Evolutionary conservation across 2,888 invertebrate species (phyloP).

Genomic region (Encarsia formosa): DNA sequence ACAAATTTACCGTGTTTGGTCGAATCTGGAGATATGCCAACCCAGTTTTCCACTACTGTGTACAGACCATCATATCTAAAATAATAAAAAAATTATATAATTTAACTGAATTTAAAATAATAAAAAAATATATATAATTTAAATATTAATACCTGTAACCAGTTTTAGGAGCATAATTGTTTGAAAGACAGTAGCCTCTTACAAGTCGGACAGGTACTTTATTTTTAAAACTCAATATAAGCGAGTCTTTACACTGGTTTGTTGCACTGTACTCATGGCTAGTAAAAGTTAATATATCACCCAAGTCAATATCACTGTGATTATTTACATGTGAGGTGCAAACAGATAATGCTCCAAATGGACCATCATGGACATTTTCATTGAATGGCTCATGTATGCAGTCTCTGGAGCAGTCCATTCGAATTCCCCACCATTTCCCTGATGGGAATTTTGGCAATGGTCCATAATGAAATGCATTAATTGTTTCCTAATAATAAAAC

Average conservation of each 20-base stretch:
- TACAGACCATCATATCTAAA: slow-evolving; percentile 49
- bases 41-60: slow-evolving; percentile 40
- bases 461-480: slow-evolving; percentile 36
- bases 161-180: slow-evolving; percentile 44
- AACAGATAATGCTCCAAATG: slow-evolving; percentile 42
- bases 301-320: slow-evolving; percentile 42
- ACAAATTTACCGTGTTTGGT: slow-evolving; percentile 42
- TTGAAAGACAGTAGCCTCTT: slow-evolving; percentile 42
- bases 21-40: slow-evolving; percentile 33
- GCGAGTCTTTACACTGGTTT: slow-evolving; percentile 32
- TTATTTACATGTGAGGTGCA: slow-evolving; percentile 39
- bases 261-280: slow-evolving; percentile 31
- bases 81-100: too few relatives aligned
- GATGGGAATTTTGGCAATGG: slow-evolving; percentile 37
- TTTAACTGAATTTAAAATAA: too few relatives aligned
- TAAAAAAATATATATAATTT: too few relatives aligned
- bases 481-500: slow-evolving; percentile 11
- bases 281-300: slow-evolving; percentile 42
- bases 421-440: slow-evolving; percentile 49
- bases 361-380: slow-evolving; percentile 38
- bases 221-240: slow-evolving; percentile 39
- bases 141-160: too few relatives aligned
- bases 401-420: slow-evolving; percentile 47
- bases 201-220: slow-evolving; percentile 44
- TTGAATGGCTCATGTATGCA: slow-evolving; percentile 43